A percentile compares a stretch with the other conserved stretches of the same genome.
Evolutionary conservation across 2,113 vertebrate genomes (phyloP).

Genomic region (Podarcis muralis): DNA sequence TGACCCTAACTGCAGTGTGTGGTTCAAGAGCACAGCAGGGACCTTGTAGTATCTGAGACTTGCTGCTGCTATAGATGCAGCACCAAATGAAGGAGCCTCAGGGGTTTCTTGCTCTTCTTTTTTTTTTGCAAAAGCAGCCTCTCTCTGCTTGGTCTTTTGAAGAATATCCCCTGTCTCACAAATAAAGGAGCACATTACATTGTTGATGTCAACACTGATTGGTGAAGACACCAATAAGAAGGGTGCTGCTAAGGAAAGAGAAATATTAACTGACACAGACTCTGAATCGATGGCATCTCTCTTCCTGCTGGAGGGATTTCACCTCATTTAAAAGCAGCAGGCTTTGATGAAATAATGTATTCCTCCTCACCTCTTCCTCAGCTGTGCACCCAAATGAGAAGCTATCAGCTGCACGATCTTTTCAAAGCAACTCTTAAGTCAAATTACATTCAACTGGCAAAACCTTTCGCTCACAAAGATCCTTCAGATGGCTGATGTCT

Average conservation of each 20-base stretch:
- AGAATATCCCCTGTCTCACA: constrained; percentile 4
- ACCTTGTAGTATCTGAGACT: too few relatives aligned
- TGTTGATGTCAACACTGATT: constrained; percentile 12
- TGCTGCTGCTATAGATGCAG: background rate
- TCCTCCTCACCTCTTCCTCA: constrained; percentile 20
- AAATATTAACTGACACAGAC: constrained; percentile 7
- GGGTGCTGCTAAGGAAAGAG: constrained; percentile 16
- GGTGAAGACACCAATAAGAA: background rate
- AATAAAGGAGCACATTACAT: constrained; percentile 2
- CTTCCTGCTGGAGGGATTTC: constrained; percentile 21
- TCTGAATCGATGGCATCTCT: background rate
- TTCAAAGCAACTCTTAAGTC: constrained; percentile 3
- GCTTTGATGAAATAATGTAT: constrained; percentile 11
- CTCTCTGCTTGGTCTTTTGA: background rate
- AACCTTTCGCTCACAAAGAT: background rate
- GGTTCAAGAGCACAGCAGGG: background rate
- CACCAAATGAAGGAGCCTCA: background rate
- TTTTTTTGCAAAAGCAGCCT: background rate
- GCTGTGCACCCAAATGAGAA: background rate
- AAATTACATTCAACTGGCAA: constrained; percentile 19
- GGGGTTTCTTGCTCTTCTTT: too few relatives aligned
- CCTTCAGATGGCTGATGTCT: background rate
- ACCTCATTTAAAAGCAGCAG: background rate
- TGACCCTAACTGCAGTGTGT: background rate
- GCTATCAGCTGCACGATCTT: background rate